Base-by-base conservation (phyloP, 2,888 invertebrate genomes). In the Cyclophora albipunctata region DNA sequence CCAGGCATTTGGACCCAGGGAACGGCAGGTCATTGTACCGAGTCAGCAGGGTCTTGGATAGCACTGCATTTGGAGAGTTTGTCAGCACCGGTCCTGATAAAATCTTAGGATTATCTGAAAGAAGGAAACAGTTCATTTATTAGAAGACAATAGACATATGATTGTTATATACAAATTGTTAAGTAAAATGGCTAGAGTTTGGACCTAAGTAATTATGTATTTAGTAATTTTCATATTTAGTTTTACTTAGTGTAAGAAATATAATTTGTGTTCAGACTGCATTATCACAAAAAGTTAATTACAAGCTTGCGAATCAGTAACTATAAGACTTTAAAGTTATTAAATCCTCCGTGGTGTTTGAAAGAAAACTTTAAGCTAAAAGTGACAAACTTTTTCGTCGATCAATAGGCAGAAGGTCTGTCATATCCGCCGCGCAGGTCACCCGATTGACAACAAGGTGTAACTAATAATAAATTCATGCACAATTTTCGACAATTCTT, bases 31-130 rank as follows among this genome's bases (percentile, higher is more conserved):
- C 91, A 74, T 95, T 87, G 81, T 95, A 97, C 52, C 93, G 91
- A 57, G 90, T 90, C 57, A 94, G 78, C 47, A 96, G 89, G 45
- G 91, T 90, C 84, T 96, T 96, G 66, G 95, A 93, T 51, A 96
- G 86, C 59, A 92, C 93, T 63, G 95, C 95, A 81, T 96, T 96
- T 42, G 96, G 96, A 62, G 96, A 96, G 73, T 94, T 90, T 54
- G 89, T 90, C 59, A 89, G 63, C 53, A 87, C 88, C 41, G 82
- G 85, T 33, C 87, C 87, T 51, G 88, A 87, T 52, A 88, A 55
- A 53, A 88, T 87, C 66, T 88, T 88, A 54, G 87, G 87, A 67
- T 88, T 88, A 67, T 87, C 87, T 87, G 75, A 55, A 49, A 56
- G 3, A 42, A 20, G 20, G 3, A 7, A 42, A n/a, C 3, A 3